Evolutionary conservation across 2,797 vertebrate genomes (phyloP), one percentile per base, ranked within the genome.

Genomic region (Lithobates pipiens): DNA sequence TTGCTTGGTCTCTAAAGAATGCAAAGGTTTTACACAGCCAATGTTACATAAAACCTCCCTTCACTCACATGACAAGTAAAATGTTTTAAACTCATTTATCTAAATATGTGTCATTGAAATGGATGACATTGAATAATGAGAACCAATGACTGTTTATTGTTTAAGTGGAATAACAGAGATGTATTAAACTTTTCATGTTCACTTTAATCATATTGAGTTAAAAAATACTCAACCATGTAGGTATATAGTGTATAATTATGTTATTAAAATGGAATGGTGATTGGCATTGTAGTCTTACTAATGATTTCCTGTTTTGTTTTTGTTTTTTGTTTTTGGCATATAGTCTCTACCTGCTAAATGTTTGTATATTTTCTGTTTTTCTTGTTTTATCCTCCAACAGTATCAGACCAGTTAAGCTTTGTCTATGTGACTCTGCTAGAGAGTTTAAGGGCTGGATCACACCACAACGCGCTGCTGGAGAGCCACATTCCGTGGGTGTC

Each of bases 11-110:
- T 57, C 23, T 67, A 54, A 67, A 67, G 77, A 80, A 85, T 85
- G 75, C 25, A 80, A 84, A 68, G 61, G 39, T 65, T 63, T 80
- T 80, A 18, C 65, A 72, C 42, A 68, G 71, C 50, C 84, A 85
- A 69, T 77, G 72, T 77, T 80, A 71, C 77, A 75, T 74, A 75
- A 80, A 85, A 65, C 70, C 84, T 32, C 57, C 77, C 50, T 85
- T 85, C 77, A 80, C 70, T 80, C 77, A 85, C 13, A 39, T 27
- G 67, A 70, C 76, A 63, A 65, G 54, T 16, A 72, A 84, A 84
- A 63, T 44, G 83, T 44, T 72, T 63, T 29, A 71, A 44, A 42
- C 32, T 63, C 83, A 78, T 84, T 77, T 72, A 78, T 84, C 83
- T 84, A 70, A 50, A 78, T 71, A 50, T 42, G 9, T 78, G 83